Evolutionary conservation across 2,888 invertebrate genomes (phyloP).

Genomic region (Amphipoea oculea): DNA sequence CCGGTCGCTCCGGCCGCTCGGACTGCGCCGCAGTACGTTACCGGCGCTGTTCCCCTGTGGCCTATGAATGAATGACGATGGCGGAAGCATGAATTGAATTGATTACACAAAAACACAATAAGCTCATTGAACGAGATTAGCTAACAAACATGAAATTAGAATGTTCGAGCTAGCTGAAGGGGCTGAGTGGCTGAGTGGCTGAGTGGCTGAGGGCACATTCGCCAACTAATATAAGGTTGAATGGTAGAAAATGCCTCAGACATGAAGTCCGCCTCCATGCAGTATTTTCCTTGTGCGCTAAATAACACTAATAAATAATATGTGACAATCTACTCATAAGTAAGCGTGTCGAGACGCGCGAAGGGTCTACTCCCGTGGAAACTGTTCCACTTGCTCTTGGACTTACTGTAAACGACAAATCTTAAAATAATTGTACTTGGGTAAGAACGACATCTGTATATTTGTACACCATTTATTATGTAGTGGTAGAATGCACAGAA

Average conservation of each 20-base stretch:
- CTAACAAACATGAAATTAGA: neutral
- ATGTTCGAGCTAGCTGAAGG: neutral
- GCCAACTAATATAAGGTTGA: neutral
- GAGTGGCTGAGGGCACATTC: neutral
- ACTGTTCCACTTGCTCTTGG: neutral
- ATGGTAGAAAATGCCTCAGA: neutral
- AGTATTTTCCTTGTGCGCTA: neutral
- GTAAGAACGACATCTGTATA: neutral
- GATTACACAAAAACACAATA: conserved; percentile 46
- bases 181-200: neutral
- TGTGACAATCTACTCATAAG: neutral
- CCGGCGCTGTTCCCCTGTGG: conserved; percentile 12
- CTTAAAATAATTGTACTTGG: neutral
- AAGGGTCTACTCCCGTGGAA: neutral
- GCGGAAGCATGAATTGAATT: conserved; percentile 58
- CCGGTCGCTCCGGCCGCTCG: neutral
- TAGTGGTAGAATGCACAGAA: neutral
- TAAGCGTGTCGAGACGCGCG: neutral
- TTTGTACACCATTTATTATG: neutral
- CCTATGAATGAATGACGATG: conserved; percentile 60
- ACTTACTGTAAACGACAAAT: neutral
- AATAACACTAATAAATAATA: no score
- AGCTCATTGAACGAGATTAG: conserved; percentile 16
- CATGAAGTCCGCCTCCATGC: neutral
- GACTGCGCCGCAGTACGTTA: conserved; percentile 21